phyloP scores from a whole-genome alignment of 2,113 vertebrate species.

The Sus scrofa region T2T-Sscrofa CM000812.6:63998501-63999000 shows the following conservation, averaged over 20 bases:
- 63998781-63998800: background rate
- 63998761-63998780: background rate
- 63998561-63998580: background rate
- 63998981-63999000: background rate
- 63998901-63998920: background rate
- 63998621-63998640: background rate
- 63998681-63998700: background rate
- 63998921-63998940: background rate
- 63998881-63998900: background rate
- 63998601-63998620: background rate
- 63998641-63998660: background rate
- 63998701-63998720: background rate
- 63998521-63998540: background rate
- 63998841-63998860: conserved; percentile 30
- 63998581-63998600: background rate
- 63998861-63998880: background rate
- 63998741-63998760: background rate
- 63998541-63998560: background rate
- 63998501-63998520: background rate
- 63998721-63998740: background rate
- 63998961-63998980: background rate
- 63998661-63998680: background rate
- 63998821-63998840: background rate
- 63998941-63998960: background rate
- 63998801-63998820: background rate